Evolutionary conservation across 2,797 vertebrate species (phyloP).

Genomic region (Dryobates pubescens): DNA sequence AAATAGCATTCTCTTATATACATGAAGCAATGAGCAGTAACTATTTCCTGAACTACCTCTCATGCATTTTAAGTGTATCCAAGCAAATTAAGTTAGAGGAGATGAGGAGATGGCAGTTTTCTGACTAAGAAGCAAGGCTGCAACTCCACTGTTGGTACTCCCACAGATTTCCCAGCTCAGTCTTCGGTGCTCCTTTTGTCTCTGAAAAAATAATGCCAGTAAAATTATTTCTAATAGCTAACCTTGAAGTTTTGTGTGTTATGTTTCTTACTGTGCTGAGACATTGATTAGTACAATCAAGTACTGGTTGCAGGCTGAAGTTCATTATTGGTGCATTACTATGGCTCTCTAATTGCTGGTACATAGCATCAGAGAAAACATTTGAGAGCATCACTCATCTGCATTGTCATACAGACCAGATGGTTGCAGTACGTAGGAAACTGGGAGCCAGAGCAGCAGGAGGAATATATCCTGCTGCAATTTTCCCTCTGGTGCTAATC

Average conservation of each 20-base stretch:
- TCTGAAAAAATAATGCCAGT: background rate
- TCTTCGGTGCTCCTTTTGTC: background rate
- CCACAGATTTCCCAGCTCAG: constrained; percentile 35
- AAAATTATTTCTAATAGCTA: background rate
- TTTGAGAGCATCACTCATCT: background rate
- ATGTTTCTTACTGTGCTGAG: background rate
- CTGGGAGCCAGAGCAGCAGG: constrained; percentile 16
- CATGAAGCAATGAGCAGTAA: background rate
- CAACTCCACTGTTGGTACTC: constrained; percentile 20
- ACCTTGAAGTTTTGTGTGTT: background rate
- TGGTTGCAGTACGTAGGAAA: constrained; percentile 31
- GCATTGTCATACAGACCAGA: constrained; percentile 26
- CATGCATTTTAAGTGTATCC: background rate
- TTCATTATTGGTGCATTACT: background rate
- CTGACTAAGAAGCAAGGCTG: constrained; percentile 23
- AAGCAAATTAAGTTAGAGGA: constrained; percentile 1
- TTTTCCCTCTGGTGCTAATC: background rate
- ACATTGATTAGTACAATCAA: background rate
- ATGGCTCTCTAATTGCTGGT: background rate
- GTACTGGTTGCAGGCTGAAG: background rate
- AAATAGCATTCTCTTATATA: background rate
- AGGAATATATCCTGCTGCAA: constrained; percentile 1
- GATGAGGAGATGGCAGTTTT: background rate
- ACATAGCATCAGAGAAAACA: background rate
- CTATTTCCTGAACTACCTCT: background rate